Evolutionary conservation across 2,888 invertebrate species (phyloP).

Genomic region (Smittia aterrima): DNA sequence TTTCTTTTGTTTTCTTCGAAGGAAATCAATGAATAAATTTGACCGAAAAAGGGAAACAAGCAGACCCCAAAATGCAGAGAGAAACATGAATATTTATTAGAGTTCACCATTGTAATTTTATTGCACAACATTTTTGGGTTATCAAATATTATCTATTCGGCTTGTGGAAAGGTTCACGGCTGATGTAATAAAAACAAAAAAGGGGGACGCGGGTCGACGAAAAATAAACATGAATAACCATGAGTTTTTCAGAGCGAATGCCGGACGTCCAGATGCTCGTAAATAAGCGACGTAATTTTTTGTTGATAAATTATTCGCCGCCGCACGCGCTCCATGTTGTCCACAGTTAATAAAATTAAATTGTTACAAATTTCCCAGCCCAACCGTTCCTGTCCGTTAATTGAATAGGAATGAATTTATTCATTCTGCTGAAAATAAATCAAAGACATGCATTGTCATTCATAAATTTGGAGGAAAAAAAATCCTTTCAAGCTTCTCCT

Average conservation of each 20-base stretch:
- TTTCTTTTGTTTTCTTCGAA: background rate
- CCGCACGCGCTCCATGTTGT: slow-evolving; percentile 4
- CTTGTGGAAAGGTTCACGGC: background rate
- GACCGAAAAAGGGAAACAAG: background rate
- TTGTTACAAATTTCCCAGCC: background rate
- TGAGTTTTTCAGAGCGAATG: background rate
- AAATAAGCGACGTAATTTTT: background rate
- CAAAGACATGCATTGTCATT: background rate
- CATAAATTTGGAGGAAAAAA: background rate
- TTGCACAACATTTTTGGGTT: slow-evolving; percentile 3
- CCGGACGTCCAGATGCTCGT: slow-evolving; percentile 5
- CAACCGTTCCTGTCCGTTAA: background rate
- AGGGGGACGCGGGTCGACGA: background rate
- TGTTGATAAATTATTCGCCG: slow-evolving; percentile 8
- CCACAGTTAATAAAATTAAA: slow-evolving; percentile 10
- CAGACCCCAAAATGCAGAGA: background rate
- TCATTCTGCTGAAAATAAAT: background rate
- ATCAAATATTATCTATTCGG: slow-evolving; percentile 19
- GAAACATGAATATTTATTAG: slow-evolving; percentile 20
- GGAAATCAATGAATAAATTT: slow-evolving; percentile 39
- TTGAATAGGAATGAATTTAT: background rate
- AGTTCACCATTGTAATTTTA: background rate
- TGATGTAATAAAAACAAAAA: slow-evolving; percentile 15
- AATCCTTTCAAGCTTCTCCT: background rate
- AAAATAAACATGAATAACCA: slow-evolving; percentile 1